These are phyloP conservation scores for Oxyruncus cristatus DNA, from an alignment of 2,113 vertebrate species.

Conservation along the genomic window DNA sequence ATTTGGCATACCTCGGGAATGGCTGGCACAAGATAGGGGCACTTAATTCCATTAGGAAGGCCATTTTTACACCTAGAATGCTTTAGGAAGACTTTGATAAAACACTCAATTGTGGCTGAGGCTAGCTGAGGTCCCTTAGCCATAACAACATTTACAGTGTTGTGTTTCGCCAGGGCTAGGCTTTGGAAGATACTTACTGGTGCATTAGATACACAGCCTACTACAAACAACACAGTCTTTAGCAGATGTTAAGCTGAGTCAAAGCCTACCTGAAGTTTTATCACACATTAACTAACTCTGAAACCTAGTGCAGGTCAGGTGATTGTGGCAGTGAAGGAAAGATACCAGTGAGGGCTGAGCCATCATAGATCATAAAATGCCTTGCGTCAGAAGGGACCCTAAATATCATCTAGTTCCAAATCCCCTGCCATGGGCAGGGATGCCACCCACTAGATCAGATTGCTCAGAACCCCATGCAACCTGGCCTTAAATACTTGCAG, in stretches of 20 bases:
- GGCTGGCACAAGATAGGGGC: neutral
- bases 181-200: neutral
- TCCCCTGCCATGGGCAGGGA: neutral
- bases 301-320: neutral
- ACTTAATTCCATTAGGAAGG: neutral
- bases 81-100: neutral
- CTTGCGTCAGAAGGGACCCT: neutral
- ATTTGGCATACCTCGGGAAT: neutral
- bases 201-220: neutral
- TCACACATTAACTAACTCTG: neutral
- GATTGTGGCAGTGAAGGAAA: neutral
- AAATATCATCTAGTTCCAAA: neutral
- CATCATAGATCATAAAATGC: neutral
- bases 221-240: neutral
- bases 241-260: neutral
- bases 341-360: neutral
- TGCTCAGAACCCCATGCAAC: neutral
- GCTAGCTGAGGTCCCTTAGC: neutral
- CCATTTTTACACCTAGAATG: neutral
- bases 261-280: neutral
- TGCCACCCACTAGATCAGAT: neutral
- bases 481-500: neutral
- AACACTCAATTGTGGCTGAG: neutral
- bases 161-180: neutral
- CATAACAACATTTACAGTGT: neutral